Percentiles rank a stretch among this genome's conserved stretches.
phyloP scores from a whole-genome alignment of 2,888 invertebrate genomes.

The Bellardia pandia region DNA sequence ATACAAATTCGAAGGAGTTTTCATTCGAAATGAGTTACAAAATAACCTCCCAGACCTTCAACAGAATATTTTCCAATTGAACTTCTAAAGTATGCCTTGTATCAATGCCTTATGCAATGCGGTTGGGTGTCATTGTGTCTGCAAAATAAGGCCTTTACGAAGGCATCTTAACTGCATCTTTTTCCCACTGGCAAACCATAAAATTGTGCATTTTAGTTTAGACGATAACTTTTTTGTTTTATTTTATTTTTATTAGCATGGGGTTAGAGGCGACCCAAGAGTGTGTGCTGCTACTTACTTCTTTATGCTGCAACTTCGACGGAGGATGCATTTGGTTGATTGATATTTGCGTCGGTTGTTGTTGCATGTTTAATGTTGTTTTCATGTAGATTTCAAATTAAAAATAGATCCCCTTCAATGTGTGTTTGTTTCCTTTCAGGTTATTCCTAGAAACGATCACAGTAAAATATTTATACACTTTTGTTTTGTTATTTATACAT shows the following conservation, averaged over 20 bases:
- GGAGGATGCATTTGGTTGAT: slow-evolving; percentile 65
- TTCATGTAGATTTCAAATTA: slow-evolving; percentile 47
- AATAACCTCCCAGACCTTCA: no score
- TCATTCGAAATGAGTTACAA: no score
- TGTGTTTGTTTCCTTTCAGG: slow-evolving; percentile 33
- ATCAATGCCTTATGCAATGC: no score
- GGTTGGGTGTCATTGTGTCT: no score
- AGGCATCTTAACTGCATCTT: no score
- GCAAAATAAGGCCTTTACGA: no score
- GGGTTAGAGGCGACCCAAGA: slow-evolving; percentile 43
- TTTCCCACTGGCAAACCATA: no score
- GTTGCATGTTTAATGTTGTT: slow-evolving; percentile 60
- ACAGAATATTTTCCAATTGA: no score
- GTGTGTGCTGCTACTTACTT: slow-evolving; percentile 16
- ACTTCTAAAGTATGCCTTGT: no score
- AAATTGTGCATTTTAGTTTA: slow-evolving; percentile 14
- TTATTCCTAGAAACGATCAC: slow-evolving; percentile 57
- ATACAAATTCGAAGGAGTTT: no score
- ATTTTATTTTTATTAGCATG: slow-evolving; percentile 40
- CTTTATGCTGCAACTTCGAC: slow-evolving; percentile 20
- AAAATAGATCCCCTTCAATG: slow-evolving; percentile 63
- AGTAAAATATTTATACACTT: slow-evolving; percentile 12
- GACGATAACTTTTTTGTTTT: slow-evolving; percentile 2
- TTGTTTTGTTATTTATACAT: slow-evolving; percentile 23
- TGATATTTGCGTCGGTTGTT: slow-evolving; percentile 67